Conservation (phyloP, 2,888 invertebrate genomes). For the Melanotus villosus region DNA sequence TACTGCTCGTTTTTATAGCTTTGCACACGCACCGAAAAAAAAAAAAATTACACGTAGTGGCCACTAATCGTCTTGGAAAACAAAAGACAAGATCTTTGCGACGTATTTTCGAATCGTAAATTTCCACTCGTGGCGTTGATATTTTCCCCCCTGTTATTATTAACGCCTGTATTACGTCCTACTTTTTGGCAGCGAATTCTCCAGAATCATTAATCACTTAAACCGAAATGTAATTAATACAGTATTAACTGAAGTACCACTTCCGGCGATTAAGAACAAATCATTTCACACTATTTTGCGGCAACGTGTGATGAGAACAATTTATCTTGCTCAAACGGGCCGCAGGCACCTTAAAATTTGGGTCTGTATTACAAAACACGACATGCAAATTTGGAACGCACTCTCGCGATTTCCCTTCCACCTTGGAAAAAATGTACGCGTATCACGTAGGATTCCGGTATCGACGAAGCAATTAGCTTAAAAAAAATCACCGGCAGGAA, state of each 20-base stretch:
- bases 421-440: not conserved
- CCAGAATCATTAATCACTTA: slow-evolving; percentile 19
- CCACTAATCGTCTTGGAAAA: not conserved
- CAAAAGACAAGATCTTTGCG: not conserved
- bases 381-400: slow-evolving; percentile 11
- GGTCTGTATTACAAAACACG: slow-evolving; percentile 16
- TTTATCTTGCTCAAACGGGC: slow-evolving; percentile 21
- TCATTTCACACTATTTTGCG: slow-evolving; percentile 33
- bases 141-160: not conserved
- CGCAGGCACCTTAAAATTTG: slow-evolving; percentile 8
- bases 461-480: slow-evolving; percentile 4
- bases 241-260: slow-evolving; percentile 18
- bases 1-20: slow-evolving; percentile 16
- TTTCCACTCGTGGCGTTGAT: not conserved
- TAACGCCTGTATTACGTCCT: not conserved
- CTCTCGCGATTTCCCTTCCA: not conserved
- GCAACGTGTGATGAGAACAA: slow-evolving; percentile 11
- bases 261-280: slow-evolving; percentile 38
- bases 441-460: not conserved
- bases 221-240: slow-evolving; percentile 26
- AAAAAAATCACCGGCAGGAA: slow-evolving; percentile 5
- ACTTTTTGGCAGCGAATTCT: slow-evolving; percentile 9
- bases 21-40: slow-evolving; percentile 12
- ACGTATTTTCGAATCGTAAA: not conserved
- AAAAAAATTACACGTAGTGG: not conserved